Evolutionary conservation across 1,140 invertebrate genomes (phyloP), one percentile per base, ranked within the genome.

Genomic region (Bemisia tabaci): DNA sequence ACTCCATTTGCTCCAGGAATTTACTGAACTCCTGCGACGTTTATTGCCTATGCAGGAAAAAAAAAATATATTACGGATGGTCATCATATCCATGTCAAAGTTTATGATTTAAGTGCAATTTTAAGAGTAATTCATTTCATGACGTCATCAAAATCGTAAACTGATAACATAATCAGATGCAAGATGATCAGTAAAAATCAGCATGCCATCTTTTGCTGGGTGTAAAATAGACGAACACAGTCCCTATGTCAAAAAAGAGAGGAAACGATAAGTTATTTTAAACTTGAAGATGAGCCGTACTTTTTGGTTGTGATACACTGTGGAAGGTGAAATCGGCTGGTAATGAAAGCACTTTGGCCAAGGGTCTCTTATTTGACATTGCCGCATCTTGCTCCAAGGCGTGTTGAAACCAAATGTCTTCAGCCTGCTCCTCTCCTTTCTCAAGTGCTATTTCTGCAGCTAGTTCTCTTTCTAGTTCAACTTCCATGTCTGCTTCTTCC

Each of bases 401-500:
- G 5, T 77, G 70, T 17, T 80, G 77, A 68, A 85, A 76, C 72
- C 82, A 84, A 64, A 87, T 77, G 66, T 86, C 87, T 70, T 87
- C 81, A 69, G 87, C 84, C 17, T 48, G 33, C 70, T 89, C 87
- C 66, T 86, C 85, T 67, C 87, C 84, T 67, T 88, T 87, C 70
- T 88, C 87, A 23, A 80, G 68, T 67, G 82, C 80, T 60, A 80
- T 79, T 62, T 83, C 82, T 69, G 84, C 82, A 2, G 83, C 83
- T 26, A 86, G 79, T 79, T 95, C 92, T 64, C 89, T 83, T 75
- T 94, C 91, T 12, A 94, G 78, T 73, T 94, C 90, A 33, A 87
- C 89, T 74, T 94, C 92, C 86, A 94, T 91, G 70, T 94, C 91
- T 65, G 91, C 82, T 77, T 95, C 92, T 75, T 94, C 92, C 78